These are phyloP conservation scores for Anomalospiza imberbis DNA, from an alignment of 2,797 vertebrate species.

Conservation along the genomic window DNA sequence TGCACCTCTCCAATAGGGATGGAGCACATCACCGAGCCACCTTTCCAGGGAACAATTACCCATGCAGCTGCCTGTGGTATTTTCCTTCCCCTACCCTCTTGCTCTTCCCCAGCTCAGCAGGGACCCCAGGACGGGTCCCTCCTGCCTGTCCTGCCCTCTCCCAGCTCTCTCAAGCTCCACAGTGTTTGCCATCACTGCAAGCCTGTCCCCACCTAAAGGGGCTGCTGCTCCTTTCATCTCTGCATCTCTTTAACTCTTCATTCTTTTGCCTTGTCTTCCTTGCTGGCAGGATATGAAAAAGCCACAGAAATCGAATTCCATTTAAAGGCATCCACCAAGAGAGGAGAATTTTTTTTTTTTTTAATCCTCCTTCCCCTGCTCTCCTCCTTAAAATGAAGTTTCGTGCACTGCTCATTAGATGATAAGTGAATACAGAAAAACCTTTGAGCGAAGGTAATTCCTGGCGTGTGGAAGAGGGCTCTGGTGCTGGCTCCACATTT, in stretches of 20 bases:
- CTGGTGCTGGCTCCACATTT: conserved; percentile 46
- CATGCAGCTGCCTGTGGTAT: background rate
- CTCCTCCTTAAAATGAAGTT: conserved; percentile 63
- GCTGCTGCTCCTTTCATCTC: background rate
- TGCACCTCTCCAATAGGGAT: rapidly evolving
- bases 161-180: background rate
- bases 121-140: background rate
- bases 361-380: conserved; percentile 36
- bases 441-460: conserved; percentile 67
- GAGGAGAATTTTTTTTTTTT: background rate
- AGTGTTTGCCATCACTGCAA: background rate
- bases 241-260: background rate
- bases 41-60: background rate
- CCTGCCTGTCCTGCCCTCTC: background rate
- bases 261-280: background rate
- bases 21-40: background rate
- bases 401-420: conserved; percentile 67
- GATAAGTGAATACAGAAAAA: conserved; percentile 63
- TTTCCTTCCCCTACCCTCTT: background rate
- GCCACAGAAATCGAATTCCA: conserved; percentile 28
- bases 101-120: background rate
- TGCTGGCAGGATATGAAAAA: background rate
- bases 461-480: conserved; percentile 41
- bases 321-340: conserved; percentile 29
- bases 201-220: background rate